These are phyloP conservation scores for Chrysemys picta DNA, from an alignment of 2,113 vertebrate species.

Conservation along the genomic window DNA sequence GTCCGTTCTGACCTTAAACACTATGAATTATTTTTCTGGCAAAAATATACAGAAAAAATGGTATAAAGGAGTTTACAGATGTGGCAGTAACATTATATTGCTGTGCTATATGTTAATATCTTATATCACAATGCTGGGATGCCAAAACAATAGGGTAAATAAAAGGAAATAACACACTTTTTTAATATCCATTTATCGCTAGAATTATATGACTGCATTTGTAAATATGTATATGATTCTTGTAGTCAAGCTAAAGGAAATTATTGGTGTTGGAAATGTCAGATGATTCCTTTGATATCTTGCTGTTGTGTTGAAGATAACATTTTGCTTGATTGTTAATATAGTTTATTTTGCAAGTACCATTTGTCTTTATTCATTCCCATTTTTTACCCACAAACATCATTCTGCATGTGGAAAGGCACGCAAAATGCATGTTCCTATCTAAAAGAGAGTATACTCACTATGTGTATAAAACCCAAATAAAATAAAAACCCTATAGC, in stretches of 20 bases:
- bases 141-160: background rate
- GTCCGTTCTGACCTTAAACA: background rate
- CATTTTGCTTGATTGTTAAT: background rate
- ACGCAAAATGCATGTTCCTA: background rate
- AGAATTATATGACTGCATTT: background rate
- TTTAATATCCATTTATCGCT: background rate
- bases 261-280: background rate
- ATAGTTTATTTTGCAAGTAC: background rate
- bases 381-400: background rate
- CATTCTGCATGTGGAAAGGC: conserved; percentile 8
- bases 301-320: background rate
- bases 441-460: conserved; percentile 1
- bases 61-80: background rate
- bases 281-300: background rate
- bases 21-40: background rate
- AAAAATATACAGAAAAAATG: background rate
- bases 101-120: background rate
- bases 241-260: conserved; percentile 10
- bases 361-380: background rate
- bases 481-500: background rate
- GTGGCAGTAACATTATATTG: background rate
- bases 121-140: background rate
- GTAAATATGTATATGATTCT: background rate
- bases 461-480: conserved; percentile 18
- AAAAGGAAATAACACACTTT: background rate